phyloP scores from a whole-genome alignment of 2,888 invertebrate genomes.

The Psylliodes chrysocephalus region DNA sequence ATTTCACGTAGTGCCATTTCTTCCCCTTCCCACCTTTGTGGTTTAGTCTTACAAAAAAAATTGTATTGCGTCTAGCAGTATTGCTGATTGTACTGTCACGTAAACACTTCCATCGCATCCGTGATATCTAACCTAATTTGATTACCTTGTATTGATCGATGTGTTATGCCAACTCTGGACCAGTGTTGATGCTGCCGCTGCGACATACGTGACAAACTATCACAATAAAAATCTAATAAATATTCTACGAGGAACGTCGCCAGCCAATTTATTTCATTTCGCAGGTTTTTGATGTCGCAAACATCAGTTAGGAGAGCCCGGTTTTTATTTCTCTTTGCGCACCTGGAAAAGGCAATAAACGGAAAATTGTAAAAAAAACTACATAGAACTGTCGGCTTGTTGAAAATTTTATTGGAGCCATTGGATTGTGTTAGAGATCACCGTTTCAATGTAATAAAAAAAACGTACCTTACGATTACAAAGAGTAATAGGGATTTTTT shows the following conservation, averaged over 20 bases:
- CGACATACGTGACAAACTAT: not conserved
- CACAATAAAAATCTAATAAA: slow-evolving; percentile 2
- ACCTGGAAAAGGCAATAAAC: not conserved
- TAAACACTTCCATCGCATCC: too few species aligned
- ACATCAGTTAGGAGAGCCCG: not conserved
- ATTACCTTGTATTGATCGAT: not conserved
- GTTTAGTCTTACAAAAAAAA: too few species aligned
- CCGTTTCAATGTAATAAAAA: not conserved
- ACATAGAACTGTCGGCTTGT: not conserved
- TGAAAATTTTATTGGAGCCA: not conserved
- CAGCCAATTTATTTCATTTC: not conserved
- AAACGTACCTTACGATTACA: not conserved
- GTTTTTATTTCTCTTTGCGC: slow-evolving; percentile 1
- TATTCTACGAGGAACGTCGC: not conserved
- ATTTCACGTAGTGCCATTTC: too few species aligned
- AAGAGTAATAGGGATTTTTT: too few species aligned
- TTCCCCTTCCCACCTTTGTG: too few species aligned
- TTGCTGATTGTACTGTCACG: too few species aligned
- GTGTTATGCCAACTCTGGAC: not conserved
- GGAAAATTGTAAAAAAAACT: not conserved
- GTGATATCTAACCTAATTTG: not conserved
- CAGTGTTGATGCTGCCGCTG: not conserved
- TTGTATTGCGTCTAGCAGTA: too few species aligned
- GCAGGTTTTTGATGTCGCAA: slow-evolving; percentile 3
- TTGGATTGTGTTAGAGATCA: not conserved